Evolutionary conservation across 2,888 invertebrate genomes (phyloP).

Genomic region (Brenthis hecate): DNA sequence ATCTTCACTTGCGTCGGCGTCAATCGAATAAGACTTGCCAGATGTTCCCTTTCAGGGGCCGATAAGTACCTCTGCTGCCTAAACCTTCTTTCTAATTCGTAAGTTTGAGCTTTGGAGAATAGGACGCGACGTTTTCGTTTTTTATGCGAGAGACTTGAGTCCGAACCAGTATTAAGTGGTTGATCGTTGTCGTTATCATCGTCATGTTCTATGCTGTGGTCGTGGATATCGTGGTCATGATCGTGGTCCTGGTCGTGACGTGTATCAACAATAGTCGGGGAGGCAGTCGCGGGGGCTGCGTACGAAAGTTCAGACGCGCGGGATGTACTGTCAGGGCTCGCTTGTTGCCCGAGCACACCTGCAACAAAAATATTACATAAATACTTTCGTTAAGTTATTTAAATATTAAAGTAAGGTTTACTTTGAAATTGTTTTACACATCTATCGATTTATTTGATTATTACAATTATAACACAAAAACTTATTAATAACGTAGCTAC

Average conservation of each 20-base stretch:
- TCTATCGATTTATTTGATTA: not conserved
- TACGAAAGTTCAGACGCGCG: slow-evolving; percentile 90
- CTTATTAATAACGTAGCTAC: slow-evolving; percentile 20
- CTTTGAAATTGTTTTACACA: too few relatives aligned
- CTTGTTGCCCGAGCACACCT: slow-evolving; percentile 85
- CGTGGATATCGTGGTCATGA: slow-evolving; percentile 75
- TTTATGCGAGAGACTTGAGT: slow-evolving; percentile 85
- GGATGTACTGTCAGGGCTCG: slow-evolving; percentile 93
- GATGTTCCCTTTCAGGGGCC: slow-evolving; percentile 98
- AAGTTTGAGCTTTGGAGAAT: slow-evolving; percentile 98
- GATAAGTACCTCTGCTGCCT: slow-evolving; percentile 98
- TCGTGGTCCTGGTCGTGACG: slow-evolving; percentile 64
- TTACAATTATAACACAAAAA: not conserved
- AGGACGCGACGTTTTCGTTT: slow-evolving; percentile 97
- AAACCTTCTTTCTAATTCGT: slow-evolving; percentile 96
- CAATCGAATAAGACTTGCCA: slow-evolving; percentile 95
- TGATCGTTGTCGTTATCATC: slow-evolving; percentile 81
- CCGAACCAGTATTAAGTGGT: slow-evolving; percentile 59
- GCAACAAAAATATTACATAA: slow-evolving; percentile 35
- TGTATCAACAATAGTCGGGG: slow-evolving; percentile 63
- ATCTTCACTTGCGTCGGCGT: slow-evolving; percentile 99
- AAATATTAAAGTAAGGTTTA: too few relatives aligned
- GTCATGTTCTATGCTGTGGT: slow-evolving; percentile 83
- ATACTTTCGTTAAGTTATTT: not conserved
- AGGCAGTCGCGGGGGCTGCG: slow-evolving; percentile 67